Conservation (phyloP, 2,888 invertebrate species). For the Polydrusus pterygomalis region DNA sequence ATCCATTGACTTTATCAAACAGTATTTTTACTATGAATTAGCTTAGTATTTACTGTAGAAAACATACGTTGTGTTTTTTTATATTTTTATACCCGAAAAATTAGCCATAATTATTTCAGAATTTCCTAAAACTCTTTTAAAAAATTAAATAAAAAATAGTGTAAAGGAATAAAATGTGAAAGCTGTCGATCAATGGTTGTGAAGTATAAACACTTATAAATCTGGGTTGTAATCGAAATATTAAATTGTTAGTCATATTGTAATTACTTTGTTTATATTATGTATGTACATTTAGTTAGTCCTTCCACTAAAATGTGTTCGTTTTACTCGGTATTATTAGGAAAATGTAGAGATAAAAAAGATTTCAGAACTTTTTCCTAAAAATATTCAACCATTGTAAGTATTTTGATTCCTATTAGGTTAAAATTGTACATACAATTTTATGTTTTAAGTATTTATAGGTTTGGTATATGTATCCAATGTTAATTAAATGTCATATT, state of each 20-base stretch:
- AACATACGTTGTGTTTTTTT: slow-evolving; percentile 3
- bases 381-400: slow-evolving; percentile 23
- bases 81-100: slow-evolving; percentile 14
- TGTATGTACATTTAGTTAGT: slow-evolving; percentile 18
- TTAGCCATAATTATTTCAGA: neutral
- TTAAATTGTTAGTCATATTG: slow-evolving; percentile 16
- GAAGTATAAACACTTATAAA: slow-evolving; percentile 31
- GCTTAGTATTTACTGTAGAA: slow-evolving; percentile 10
- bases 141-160: slow-evolving; percentile 37
- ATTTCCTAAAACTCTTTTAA: neutral
- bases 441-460: slow-evolving; percentile 26
- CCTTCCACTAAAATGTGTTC: slow-evolving; percentile 28
- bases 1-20: neutral
- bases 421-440: slow-evolving; percentile 37
- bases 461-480: slow-evolving; percentile 19
- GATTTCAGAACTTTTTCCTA: slow-evolving; percentile 13
- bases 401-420: slow-evolving; percentile 37
- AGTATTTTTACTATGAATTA: slow-evolving; percentile 24
- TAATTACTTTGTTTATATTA: slow-evolving; percentile 26
- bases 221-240: slow-evolving; percentile 31
- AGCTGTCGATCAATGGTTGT: slow-evolving; percentile 34
- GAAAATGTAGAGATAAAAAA: neutral
- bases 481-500: slow-evolving; percentile 21
- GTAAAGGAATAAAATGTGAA: slow-evolving; percentile 23
- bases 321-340: slow-evolving; percentile 16